Evolutionary conservation across 30 jellyfish, hydroid and myxozoan species (phyloP).

Genomic region (Mastigias papua): DNA sequence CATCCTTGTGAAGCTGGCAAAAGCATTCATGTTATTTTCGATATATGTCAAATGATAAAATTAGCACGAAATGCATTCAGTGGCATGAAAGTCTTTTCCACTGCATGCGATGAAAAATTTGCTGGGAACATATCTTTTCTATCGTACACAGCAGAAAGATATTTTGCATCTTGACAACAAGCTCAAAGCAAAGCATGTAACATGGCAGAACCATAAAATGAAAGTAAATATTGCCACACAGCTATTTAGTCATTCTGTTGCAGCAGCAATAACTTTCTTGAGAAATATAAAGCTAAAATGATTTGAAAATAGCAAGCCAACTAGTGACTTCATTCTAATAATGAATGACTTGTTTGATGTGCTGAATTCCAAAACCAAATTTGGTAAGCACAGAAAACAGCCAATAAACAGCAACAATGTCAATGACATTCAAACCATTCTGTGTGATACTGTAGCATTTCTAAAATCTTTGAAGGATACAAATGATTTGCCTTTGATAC

Average conservation of each 20-base stretch:
- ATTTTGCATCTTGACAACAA: not conserved
- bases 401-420: too few relatives aligned
- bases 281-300: not conserved
- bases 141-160: not conserved
- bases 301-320: not conserved
- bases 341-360: not conserved
- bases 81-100: too few relatives aligned
- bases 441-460: not conserved
- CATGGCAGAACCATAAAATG: not conserved
- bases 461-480: constrained; percentile 6
- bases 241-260: not conserved
- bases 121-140: too few relatives aligned
- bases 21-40: too few relatives aligned
- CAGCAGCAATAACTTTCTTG: not conserved
- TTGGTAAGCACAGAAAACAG: too few relatives aligned
- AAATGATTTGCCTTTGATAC: not conserved
- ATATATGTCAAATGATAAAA: too few relatives aligned
- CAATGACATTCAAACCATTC: not conserved
- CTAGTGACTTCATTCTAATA: not conserved
- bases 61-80: too few relatives aligned
- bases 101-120: too few relatives aligned
- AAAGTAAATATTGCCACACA: not conserved
- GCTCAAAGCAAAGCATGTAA: not conserved
- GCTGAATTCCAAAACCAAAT: constrained; percentile 23
- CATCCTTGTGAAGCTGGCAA: too few relatives aligned